phyloP scores from a whole-genome alignment of 2,797 vertebrate genomes.

The Sebastolobus altivelis region DNA sequence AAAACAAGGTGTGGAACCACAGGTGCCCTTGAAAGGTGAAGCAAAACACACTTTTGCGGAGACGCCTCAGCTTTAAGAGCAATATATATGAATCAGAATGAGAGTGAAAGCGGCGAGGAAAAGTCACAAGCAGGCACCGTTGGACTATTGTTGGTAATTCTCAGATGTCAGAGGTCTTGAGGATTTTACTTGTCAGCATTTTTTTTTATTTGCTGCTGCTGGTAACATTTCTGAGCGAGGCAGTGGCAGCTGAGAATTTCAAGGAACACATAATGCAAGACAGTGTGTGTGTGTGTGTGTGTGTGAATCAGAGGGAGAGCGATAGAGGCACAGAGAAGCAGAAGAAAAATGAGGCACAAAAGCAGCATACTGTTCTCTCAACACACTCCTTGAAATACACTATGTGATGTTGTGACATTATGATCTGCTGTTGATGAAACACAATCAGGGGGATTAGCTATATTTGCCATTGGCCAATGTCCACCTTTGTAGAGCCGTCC shows the following conservation, averaged over 20 bases:
- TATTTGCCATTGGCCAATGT: slow-evolving; percentile 67
- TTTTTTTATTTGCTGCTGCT: slow-evolving; percentile 29
- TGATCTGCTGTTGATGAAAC: slow-evolving; percentile 52
- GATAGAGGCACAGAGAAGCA: background rate
- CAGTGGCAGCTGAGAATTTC: slow-evolving; percentile 67
- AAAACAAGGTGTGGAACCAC: slow-evolving; percentile 25
- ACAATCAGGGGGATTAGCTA: slow-evolving; percentile 58
- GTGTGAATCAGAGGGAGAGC: slow-evolving; percentile 1
- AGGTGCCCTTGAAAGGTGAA: slow-evolving; percentile 15
- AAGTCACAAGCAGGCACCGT: background rate
- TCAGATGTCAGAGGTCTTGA: slow-evolving; percentile 31
- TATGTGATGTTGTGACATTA: slow-evolving; percentile 20
- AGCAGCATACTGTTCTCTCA: background rate
- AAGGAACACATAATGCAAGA: slow-evolving; percentile 15
- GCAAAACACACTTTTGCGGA: slow-evolving; percentile 1
- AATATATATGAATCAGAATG: slow-evolving; percentile 2
- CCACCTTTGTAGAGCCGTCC: slow-evolving; percentile 53
- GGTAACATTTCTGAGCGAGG: slow-evolving; percentile 23
- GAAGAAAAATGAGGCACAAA: slow-evolving; percentile 19
- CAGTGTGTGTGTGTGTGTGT: background rate
- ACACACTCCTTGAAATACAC: slow-evolving; percentile 13
- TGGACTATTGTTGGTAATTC: slow-evolving; percentile 21
- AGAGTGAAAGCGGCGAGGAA: background rate
- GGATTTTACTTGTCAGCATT: slow-evolving; percentile 46
- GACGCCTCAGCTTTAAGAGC: background rate